Base-by-base conservation (phyloP, 2,797 vertebrate species). In the Molossus molossus region DNA sequence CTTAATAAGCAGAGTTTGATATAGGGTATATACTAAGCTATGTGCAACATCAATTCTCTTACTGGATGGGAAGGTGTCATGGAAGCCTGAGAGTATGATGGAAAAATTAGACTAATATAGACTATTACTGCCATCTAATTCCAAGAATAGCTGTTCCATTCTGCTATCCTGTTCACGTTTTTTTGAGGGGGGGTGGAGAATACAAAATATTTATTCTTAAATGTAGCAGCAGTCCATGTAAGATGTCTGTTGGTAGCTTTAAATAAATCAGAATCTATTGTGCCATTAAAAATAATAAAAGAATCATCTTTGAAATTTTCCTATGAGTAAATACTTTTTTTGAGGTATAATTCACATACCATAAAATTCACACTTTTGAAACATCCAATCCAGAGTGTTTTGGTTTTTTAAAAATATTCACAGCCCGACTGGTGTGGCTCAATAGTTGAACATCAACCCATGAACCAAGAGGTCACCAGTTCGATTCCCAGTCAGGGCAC, bases 181-280 rank as follows among this genome's bases (percentile, higher is more conserved):
- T 37, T 5, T 55, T 3, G 8, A 4, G 50, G 18, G 37, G 23
- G 48, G 21, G 20, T 81, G 15, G 33, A 79, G 29, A 20, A 62
- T 77, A 86, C 18, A 88, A 94, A 79, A 70, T 92, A 45, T 40
- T 76, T 85, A 55, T 82, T 93, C n/a, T 93, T 92, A 91, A 95
- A 73, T 65, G 29, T 65, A 92, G 29, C 50, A 92, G 29, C 50
- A 92, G 55, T 57, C 83, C 62, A 64, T 90, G 21, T 21, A 94
- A 82, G 58, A 72, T 83, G 23, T 40, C 70, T 89, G 5, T 72
- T 8, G 57, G 4, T 80, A 95, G 81, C 33, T 90, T 90, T 93
- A 90, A 87, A 77, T 93, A 93, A 58, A 91, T 53, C 69, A 64
- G 18, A 76, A 58, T 96, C 20, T 87, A 13, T 85, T 87, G 5